Evolutionary conservation across 1,140 invertebrate species (phyloP).

Genomic region (Drosophila lacertosa): DNA sequence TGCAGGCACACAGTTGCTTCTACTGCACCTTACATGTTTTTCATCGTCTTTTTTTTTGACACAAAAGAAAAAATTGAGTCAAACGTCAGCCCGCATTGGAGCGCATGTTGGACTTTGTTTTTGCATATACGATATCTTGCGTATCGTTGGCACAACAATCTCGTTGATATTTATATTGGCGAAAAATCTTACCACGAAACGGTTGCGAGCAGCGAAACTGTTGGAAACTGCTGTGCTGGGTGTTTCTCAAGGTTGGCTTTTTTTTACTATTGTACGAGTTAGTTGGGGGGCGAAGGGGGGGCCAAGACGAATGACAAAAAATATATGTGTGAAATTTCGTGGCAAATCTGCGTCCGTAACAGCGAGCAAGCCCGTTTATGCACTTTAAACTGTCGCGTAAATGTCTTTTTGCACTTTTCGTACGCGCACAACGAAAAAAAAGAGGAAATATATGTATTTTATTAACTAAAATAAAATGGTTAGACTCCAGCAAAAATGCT

Average conservation of each 20-base stretch:
- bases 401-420: conserved; percentile 50
- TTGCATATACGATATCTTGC: background rate
- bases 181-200: conserved; percentile 66
- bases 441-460: conserved; percentile 71
- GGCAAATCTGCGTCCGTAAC: conserved; percentile 35
- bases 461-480: conserved; percentile 82
- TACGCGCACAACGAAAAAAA: conserved; percentile 70
- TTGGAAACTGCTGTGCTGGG: conserved; percentile 68
- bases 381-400: conserved; percentile 32
- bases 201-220: conserved; percentile 49
- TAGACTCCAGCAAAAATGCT: conserved; percentile 69
- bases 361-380: conserved; percentile 29
- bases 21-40: conserved; percentile 77
- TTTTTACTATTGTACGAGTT: conserved; percentile 59
- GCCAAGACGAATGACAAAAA: conserved; percentile 61
- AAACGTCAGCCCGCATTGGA: conserved; percentile 30
- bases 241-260: conserved; percentile 77
- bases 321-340: conserved; percentile 58
- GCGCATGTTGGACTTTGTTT: conserved; percentile 52
- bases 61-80: conserved; percentile 69
- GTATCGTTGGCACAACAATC: conserved; percentile 1
- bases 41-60: conserved; percentile 43
- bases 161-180: conserved; percentile 19
- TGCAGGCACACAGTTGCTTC: conserved; percentile 54
- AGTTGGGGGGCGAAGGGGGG: conserved; percentile 17